Base-by-base conservation (phyloP, 2,113 vertebrate genomes). In the Xiphias gladius region DNA sequence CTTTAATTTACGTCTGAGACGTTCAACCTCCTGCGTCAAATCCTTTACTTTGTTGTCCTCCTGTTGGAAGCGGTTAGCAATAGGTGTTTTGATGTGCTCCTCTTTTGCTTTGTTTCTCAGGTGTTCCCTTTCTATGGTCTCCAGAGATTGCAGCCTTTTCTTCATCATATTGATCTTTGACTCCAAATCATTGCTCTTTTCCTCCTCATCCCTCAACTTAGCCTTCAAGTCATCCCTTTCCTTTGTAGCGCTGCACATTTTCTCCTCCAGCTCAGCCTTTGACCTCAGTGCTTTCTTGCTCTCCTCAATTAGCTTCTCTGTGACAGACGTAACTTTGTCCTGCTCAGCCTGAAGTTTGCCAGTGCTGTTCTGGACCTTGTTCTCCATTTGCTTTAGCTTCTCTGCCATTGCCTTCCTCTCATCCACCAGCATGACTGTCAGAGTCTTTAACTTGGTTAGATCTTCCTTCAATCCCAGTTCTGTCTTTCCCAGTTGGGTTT, bases 41-140 rank as follows among this genome's bases (percentile, higher is more conserved):
- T 99, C 97, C 94, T 97, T 97, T 46, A 99, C 96, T 93, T 97
- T 98, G 93, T 98, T 99, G 92, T 99, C 97, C 86, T 99, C 98
- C 69, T 98, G 97, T 75, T 98, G 97, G 86, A 94, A 94, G 70
- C 84, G 88, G 84, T 97, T 94, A 64, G 94, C 90, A 35, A 90
- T 86, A 52, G 96, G 96, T 5, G 93, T 91, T 88, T 96, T 99
- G 76, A 90, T 90, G 68, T 92, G 88, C 30, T 99, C 98, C 86
- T 96, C 95, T 91, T 97, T 99, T 32, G 95, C 86, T 94, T 97
- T 98, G 92, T 91, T 97, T 91, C 97, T 97, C 67, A 97, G 86
- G 74, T 96, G 94, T 58, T 99, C 98, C 87, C 97, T 96, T 88
- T 99, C 98, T 62, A 88, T 85, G 61, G 91, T 95, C 95, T 99